These are phyloP conservation scores for Metellina segmentata DNA, from an alignment of 2,888 invertebrate genomes.

Conservation along the genomic window DNA sequence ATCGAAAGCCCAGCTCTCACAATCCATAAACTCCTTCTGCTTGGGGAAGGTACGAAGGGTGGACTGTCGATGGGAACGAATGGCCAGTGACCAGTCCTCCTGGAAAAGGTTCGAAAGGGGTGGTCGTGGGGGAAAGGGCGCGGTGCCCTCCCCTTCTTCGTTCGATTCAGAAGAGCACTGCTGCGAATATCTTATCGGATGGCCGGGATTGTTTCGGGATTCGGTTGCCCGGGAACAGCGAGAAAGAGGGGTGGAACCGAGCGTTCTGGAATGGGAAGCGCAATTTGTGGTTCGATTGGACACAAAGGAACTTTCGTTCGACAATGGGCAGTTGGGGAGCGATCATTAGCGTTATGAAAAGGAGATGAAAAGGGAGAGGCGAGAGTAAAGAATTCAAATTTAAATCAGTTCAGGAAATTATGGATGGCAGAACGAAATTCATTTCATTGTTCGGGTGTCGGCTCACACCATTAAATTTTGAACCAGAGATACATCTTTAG, in stretches of 20 bases:
- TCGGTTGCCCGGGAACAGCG: conserved; percentile 3
- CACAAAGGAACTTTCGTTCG: not conserved
- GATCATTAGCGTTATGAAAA: not conserved
- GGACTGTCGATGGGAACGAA: conserved; percentile 40
- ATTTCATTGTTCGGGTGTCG: too few relatives aligned
- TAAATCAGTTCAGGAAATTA: too few relatives aligned
- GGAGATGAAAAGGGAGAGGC: not conserved
- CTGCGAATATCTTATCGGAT: conserved; percentile 41
- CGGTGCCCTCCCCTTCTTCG: not conserved
- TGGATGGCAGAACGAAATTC: too few relatives aligned
- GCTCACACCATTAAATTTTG: too few relatives aligned
- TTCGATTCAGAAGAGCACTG: conserved; percentile 13
- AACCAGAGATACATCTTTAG: too few relatives aligned
- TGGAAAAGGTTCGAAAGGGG: not conserved
- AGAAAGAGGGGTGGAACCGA: not conserved
- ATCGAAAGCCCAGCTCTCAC: conserved; percentile 37
- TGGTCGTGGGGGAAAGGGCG: not conserved
- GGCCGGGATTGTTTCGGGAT: conserved; percentile 17
- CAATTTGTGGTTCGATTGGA: not conserved
- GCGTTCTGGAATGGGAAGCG: not conserved
- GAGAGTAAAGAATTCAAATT: too few relatives aligned
- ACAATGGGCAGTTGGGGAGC: not conserved
- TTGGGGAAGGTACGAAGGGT: too few relatives aligned
- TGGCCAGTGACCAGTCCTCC: conserved; percentile 30
- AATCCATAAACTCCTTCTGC: conserved; percentile 36